Conservation (phyloP, 2,888 invertebrate genomes). For the Tenthredo scrophulariae region DNA sequence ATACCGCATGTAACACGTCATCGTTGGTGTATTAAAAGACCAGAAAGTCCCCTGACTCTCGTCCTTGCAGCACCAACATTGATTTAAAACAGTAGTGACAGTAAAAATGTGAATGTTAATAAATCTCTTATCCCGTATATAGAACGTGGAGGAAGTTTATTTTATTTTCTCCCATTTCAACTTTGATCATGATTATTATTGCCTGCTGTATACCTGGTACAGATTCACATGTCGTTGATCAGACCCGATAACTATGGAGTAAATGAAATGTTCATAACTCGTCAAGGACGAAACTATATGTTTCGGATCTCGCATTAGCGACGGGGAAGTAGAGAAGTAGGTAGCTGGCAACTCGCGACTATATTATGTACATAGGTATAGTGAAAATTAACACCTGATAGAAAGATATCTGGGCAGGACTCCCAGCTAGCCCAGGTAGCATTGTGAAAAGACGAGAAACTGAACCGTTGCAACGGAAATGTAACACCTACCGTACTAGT, state of each 20-base stretch:
- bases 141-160: background rate
- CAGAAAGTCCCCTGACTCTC: background rate
- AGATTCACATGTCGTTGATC: background rate
- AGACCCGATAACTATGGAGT: background rate
- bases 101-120: slow-evolving; percentile 4
- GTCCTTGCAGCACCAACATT: background rate
- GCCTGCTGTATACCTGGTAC: background rate
- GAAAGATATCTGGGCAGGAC: background rate
- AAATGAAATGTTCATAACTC: slow-evolving; percentile 18
- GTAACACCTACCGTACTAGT: slow-evolving; percentile 29
- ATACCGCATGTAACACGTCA: slow-evolving; percentile 12
- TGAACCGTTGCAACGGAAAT: slow-evolving; percentile 33
- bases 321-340: slow-evolving; percentile 2
- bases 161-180: background rate
- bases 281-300: slow-evolving; percentile 17
- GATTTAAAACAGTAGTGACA: too few species aligned
- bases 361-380: background rate
- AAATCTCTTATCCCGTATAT: background rate
- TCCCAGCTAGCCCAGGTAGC: background rate
- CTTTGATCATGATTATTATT: background rate
- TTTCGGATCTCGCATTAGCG: background rate
- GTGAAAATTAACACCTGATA: slow-evolving; percentile 35
- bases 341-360: background rate
- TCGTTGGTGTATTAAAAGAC: slow-evolving; percentile 10
- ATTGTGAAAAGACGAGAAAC: slow-evolving; percentile 26